Percentiles rank a stretch among this genome's conserved stretches.
Evolutionary conservation across 2,888 invertebrate species (phyloP).

Genomic region (Polymixis flavicincta): DNA sequence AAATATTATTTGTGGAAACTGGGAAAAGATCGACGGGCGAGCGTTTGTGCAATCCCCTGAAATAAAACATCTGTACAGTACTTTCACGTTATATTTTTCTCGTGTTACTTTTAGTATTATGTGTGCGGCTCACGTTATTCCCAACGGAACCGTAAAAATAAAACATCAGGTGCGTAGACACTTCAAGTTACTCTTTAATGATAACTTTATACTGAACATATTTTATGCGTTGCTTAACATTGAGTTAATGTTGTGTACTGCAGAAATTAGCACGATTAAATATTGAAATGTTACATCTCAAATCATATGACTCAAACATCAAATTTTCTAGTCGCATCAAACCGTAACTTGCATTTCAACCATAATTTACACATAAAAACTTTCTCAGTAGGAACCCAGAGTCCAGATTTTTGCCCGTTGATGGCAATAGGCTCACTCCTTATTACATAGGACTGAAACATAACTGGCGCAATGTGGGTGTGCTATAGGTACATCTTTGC

Average conservation of each 20-base stretch:
- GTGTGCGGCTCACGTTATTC: conserved; percentile 69
- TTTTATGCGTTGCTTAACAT: conserved; percentile 5
- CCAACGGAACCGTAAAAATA: conserved; percentile 75
- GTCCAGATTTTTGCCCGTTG: no score
- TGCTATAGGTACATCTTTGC: no score
- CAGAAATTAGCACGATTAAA: neutral
- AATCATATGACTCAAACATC: neutral
- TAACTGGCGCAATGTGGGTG: no score
- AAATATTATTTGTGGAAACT: conserved; percentile 45
- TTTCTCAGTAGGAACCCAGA: no score
- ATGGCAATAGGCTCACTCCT: no score
- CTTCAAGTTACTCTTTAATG: conserved; percentile 70
- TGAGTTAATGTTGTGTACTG: neutral
- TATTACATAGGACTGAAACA: no score
- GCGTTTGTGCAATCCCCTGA: conserved; percentile 39
- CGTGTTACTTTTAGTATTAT: conserved; percentile 71
- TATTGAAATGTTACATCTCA: neutral
- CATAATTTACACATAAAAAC: neutral
- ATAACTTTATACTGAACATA: conserved; percentile 25
- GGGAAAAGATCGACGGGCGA: conserved; percentile 24
- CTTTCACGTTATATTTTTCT: conserved; percentile 27
- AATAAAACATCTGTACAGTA: conserved; percentile 47
- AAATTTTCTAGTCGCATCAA: neutral
- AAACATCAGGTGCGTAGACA: conserved; percentile 73
- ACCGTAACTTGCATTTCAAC: neutral